Evolutionary conservation across 2,888 invertebrate species (phyloP).

Genomic region (Ennomos erosarius): DNA sequence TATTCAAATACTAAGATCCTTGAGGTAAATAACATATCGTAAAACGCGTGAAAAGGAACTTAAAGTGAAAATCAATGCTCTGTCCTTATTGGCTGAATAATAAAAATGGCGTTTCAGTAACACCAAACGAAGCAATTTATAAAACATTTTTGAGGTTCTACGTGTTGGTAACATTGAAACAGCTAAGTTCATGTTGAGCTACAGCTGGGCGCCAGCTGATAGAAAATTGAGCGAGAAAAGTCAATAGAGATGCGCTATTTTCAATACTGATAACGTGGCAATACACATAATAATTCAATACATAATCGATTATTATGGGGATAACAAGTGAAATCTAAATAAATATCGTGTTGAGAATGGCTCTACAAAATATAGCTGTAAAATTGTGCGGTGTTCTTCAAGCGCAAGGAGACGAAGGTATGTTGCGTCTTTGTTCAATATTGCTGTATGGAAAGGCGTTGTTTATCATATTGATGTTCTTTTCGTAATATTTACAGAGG

Average conservation of each 20-base stretch:
- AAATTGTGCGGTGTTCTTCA: slow-evolving; percentile 85
- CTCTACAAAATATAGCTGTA: slow-evolving; percentile 83
- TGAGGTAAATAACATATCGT: neutral
- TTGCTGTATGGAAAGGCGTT: slow-evolving; percentile 21
- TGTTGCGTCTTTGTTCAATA: slow-evolving; percentile 41
- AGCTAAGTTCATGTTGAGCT: slow-evolving; percentile 62
- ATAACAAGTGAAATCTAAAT: slow-evolving; percentile 50
- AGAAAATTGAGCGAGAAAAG: slow-evolving; percentile 76
- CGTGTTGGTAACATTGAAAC: slow-evolving; percentile 55
- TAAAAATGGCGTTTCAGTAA: slow-evolving; percentile 46
- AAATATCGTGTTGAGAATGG: slow-evolving; percentile 55
- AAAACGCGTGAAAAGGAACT: slow-evolving; percentile 50
- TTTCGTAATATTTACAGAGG: slow-evolving; percentile 68
- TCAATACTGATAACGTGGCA: slow-evolving; percentile 59
- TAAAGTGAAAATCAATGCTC: slow-evolving; percentile 45
- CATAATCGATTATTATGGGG: slow-evolving; percentile 51
- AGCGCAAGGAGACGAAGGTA: slow-evolving; percentile 78
- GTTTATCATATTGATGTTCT: slow-evolving; percentile 7
- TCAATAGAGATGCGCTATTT: slow-evolving; percentile 66
- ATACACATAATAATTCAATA: slow-evolving; percentile 44
- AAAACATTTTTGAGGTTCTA: slow-evolving; percentile 37
- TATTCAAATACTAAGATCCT: too few relatives aligned
- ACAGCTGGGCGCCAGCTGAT: slow-evolving; percentile 84
- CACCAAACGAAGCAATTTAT: slow-evolving; percentile 39
- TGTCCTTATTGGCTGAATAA: slow-evolving; percentile 61